Conservation (phyloP, 2,888 invertebrate genomes). For the Cephalotes varians region DNA sequence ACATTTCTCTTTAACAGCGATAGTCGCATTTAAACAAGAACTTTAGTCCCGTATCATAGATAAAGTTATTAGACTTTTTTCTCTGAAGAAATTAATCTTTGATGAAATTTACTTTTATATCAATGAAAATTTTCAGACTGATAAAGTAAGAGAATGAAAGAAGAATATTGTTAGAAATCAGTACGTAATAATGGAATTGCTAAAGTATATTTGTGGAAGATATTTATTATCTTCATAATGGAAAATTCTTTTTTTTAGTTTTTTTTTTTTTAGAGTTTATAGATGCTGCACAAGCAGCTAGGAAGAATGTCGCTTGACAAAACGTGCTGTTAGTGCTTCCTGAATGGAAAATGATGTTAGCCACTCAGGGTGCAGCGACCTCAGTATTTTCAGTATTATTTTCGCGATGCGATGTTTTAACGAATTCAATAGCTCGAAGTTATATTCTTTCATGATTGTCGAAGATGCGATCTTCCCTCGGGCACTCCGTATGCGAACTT, state of each 20-base stretch:
- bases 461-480: background rate
- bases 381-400: background rate
- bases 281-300: background rate
- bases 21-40: conserved; percentile 6
- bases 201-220: background rate
- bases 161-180: background rate
- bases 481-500: background rate
- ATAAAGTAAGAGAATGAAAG: background rate
- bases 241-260: background rate
- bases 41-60: background rate
- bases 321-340: background rate
- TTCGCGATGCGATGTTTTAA: background rate
- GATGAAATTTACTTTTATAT: background rate
- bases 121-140: background rate
- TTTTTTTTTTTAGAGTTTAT: background rate
- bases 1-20: background rate
- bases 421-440: background rate
- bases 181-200: background rate
- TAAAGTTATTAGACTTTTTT: background rate
- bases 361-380: background rate
- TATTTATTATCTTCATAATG: background rate
- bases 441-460: background rate
- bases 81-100: background rate
- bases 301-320: conserved; percentile 14
- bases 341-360: background rate